Conservation (phyloP, 1,140 invertebrate species). For the Zaprionus ghesquierei region DNA sequence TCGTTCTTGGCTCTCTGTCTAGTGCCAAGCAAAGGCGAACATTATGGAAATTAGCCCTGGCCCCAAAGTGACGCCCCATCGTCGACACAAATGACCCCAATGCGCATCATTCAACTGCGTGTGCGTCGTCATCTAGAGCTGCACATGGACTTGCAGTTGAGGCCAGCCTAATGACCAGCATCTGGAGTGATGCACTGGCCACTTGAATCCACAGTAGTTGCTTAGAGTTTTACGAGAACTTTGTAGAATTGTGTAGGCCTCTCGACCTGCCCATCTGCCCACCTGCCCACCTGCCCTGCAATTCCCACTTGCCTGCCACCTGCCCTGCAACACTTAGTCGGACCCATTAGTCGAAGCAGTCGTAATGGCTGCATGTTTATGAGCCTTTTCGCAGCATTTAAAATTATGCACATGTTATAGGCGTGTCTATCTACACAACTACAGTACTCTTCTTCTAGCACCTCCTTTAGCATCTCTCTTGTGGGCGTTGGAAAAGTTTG, state of each 20-base stretch:
- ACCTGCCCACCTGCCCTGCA: neutral
- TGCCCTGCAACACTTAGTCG: slow-evolving; percentile 21
- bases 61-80: slow-evolving; percentile 69
- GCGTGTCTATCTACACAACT: slow-evolving; percentile 37
- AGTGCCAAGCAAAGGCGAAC: slow-evolving; percentile 13
- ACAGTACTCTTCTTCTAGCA: neutral
- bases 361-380: slow-evolving; percentile 72
- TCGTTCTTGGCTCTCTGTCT: slow-evolving; percentile 36
- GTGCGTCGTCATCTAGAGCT: slow-evolving; percentile 37
- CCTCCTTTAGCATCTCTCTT: neutral
- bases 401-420: slow-evolving; percentile 53
- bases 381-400: slow-evolving; percentile 53
- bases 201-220: slow-evolving; percentile 50
- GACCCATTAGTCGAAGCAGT: slow-evolving; percentile 60
- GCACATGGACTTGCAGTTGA: neutral
- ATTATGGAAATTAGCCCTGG: slow-evolving; percentile 75
- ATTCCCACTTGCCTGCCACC: slow-evolving; percentile 3
- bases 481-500: slow-evolving; percentile 46
- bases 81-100: slow-evolving; percentile 62
- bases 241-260: slow-evolving; percentile 42
- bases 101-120: slow-evolving; percentile 52
- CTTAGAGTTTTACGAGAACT: slow-evolving; percentile 51
- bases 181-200: neutral
- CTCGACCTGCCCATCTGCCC: neutral
- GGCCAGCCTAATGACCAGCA: neutral